These are phyloP conservation scores for Drepana arcuata DNA, from an alignment of 1,140 invertebrate species.

Conservation along the genomic window DNA sequence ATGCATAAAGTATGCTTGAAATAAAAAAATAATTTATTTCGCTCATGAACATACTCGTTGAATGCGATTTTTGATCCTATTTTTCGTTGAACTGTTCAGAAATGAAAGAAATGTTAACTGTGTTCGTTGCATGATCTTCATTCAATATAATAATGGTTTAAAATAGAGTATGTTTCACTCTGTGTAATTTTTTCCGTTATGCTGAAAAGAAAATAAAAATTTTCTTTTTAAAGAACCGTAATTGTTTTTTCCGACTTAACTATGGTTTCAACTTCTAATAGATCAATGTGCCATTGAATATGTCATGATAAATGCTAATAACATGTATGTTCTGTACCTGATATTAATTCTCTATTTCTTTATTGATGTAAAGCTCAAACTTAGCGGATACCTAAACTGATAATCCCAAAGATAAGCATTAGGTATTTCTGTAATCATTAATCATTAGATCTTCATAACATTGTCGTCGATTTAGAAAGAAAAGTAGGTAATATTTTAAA, in stretches of 20 bases:
- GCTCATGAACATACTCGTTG: not conserved
- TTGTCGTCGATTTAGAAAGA: too few species aligned
- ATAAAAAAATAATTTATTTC: not conserved
- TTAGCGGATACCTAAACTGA: slow-evolving; percentile 18
- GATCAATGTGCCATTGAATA: slow-evolving; percentile 6
- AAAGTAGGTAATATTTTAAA: not conserved
- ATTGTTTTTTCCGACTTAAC: not conserved
- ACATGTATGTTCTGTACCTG: slow-evolving; percentile 29
- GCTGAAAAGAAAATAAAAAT: not conserved
- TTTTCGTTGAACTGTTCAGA: not conserved
- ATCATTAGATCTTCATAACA: slow-evolving; percentile 7
- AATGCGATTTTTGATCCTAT: not conserved
- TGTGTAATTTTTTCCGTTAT: too few species aligned
- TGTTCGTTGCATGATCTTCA: not conserved
- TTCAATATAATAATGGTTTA: not conserved
- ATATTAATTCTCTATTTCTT: slow-evolving; percentile 20
- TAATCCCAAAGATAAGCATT: slow-evolving; percentile 41
- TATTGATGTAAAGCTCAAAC: slow-evolving; percentile 20
- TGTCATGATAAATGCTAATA: slow-evolving; percentile 12
- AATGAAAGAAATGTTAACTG: not conserved
- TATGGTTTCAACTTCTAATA: not conserved
- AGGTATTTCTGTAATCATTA: slow-evolving; percentile 20
- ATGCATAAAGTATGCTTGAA: too few species aligned
- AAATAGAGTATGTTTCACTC: not conserved
- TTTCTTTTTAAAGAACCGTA: slow-evolving; percentile 1